phyloP scores from a whole-genome alignment of 2,113 vertebrate species.

The Paramisgurnus dabryanus region DNA sequence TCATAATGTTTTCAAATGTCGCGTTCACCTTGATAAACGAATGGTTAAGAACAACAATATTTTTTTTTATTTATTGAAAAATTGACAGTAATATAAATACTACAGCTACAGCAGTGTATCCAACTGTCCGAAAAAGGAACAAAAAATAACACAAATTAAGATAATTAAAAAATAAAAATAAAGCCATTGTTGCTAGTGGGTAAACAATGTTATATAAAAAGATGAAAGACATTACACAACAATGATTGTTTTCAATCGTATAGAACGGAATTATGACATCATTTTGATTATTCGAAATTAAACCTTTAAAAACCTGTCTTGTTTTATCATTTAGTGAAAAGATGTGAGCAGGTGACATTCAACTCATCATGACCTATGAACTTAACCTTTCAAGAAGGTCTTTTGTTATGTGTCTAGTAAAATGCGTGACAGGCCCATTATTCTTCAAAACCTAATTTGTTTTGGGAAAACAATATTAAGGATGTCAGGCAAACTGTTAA shows the following conservation, averaged over 20 bases:
- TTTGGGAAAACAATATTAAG: not conserved
- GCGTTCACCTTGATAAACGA: too few relatives aligned
- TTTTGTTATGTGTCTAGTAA: not conserved
- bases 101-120: too few relatives aligned
- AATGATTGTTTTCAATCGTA: too few relatives aligned
- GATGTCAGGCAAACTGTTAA: conserved; percentile 27
- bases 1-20: not conserved
- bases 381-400: conserved; percentile 48
- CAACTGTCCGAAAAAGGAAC: too few relatives aligned
- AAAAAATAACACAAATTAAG: too few relatives aligned
- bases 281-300: not conserved
- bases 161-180: too few relatives aligned
- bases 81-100: too few relatives aligned
- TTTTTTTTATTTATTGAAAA: too few relatives aligned
- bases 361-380: conserved; percentile 66
- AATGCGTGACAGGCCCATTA: not conserved
- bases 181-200: too few relatives aligned
- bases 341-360: conserved; percentile 65
- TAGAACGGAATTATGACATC: not conserved
- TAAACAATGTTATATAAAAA: too few relatives aligned
- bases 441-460: not conserved
- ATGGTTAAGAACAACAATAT: too few relatives aligned
- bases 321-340: conserved; percentile 40
- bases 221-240: not conserved
- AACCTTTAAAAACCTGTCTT: too few relatives aligned